A percentile compares a stretch with the other conserved stretches of the same genome.
These are phyloP conservation scores for Capitulum mitella DNA, from an alignment of 2,888 invertebrate genomes.

Conservation along the genomic window DNA sequence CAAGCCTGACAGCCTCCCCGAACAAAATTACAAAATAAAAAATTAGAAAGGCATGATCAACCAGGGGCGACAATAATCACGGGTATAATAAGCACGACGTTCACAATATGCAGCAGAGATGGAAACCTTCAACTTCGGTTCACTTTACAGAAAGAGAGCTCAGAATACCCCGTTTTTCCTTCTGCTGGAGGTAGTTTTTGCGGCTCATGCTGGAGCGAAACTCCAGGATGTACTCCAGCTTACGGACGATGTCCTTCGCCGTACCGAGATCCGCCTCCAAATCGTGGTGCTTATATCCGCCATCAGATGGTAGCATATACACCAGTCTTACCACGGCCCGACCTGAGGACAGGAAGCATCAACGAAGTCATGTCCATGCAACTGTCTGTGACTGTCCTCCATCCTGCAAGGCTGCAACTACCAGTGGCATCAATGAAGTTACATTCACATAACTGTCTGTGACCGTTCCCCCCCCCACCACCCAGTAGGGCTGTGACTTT, in stretches of 20 bases:
- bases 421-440: too few species aligned
- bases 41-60: too few species aligned
- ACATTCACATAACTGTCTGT: too few species aligned
- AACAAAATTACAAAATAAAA: too few species aligned
- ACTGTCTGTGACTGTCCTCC: too few species aligned
- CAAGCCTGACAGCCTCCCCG: too few species aligned
- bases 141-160: neutral
- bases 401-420: too few species aligned
- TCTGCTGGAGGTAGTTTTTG: constrained; percentile 1
- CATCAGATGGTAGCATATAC: constrained; percentile 17
- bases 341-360: neutral
- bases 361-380: too few species aligned
- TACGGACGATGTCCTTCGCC: neutral
- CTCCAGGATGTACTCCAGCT: constrained; percentile 4
- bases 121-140: neutral
- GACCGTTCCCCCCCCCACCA: too few species aligned
- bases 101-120: neutral
- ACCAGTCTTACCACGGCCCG: neutral
- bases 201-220: constrained; percentile 7
- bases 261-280: constrained; percentile 12
- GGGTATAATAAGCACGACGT: too few species aligned
- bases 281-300: neutral
- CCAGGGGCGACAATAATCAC: too few species aligned
- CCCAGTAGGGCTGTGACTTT: too few species aligned
- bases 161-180: neutral